Evolutionary conservation across 30 jellyfish, hydroid and myxozoan species (phyloP).

Genomic region (Aurelia sp.): DNA sequence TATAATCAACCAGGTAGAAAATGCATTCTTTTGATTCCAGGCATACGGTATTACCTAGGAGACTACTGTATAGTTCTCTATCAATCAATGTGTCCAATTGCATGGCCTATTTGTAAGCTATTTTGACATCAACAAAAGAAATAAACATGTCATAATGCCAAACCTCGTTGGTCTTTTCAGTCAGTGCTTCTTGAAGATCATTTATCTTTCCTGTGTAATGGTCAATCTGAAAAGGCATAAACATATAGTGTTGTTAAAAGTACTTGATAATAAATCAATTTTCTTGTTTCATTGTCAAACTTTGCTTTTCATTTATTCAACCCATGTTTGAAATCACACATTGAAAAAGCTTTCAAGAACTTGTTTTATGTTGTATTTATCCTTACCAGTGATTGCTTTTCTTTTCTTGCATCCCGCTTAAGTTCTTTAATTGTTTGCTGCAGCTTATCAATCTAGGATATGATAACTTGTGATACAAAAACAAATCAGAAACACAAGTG

Average conservation of each 20-base stretch:
- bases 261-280: no score
- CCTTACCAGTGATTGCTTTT: conserved; percentile 80
- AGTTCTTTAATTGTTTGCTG: conserved; percentile 77
- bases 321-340: no score
- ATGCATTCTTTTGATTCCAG: neutral
- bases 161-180: conserved; percentile 88
- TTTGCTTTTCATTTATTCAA: no score
- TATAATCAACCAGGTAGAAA: no score
- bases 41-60: neutral
- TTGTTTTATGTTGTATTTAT: neutral
- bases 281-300: no score
- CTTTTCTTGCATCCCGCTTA: conserved; percentile 76
- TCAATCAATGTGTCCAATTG: neutral
- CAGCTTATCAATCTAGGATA: conserved; percentile 65
- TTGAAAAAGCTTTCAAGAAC: no score
- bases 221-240: conserved; percentile 49
- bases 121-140: no score
- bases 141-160: neutral
- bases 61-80: no score
- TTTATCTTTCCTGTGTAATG: conserved; percentile 83
- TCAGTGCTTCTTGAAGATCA: conserved; percentile 68
- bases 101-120: no score
- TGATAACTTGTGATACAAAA: neutral
- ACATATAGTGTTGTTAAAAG: no score
- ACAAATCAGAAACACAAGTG: no score